Base-by-base conservation (phyloP, 2,888 invertebrate genomes). In the Diarsia rubi region DNA sequence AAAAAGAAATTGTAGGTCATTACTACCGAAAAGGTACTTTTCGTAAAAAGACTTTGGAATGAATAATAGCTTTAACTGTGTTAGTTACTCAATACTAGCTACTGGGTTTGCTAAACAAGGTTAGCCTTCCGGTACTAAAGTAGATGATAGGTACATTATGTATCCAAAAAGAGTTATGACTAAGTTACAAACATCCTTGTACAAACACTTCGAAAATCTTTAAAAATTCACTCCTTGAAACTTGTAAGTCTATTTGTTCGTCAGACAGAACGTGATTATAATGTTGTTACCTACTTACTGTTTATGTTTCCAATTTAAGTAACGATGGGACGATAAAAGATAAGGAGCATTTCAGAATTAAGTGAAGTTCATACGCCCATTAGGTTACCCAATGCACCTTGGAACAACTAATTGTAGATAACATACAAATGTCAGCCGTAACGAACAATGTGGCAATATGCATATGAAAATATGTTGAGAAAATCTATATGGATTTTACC, bases 351-450 rank as follows among this genome's bases (percentile, higher is more conserved):
- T 78, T 62, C 37, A 59, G 54, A 77, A 64, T 70, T 59, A 68
- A 71, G 31, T 59, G 44, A 67, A 72, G 57, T 80, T 75, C 75
- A 79, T 75, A 69, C 74, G 45, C 80, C 65, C 47, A 69, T 74
- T 76, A 67, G 9, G 49, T 84, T 86, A 59, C 87, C 37, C 78
- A 86, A 86, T 72, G 70, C 69, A 69, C 75, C 71, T 72, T 77
- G 76, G 69, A 79, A 73, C 77, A 62, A 60, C 77, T 69, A 76
- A 86, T 82, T 84, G 66, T 70, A 73, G 77, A 79, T 83, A 86
- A 78, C 75, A 71, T 69, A 73, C 64, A 82, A 82, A 86, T 79
- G 75, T 71, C 70, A 78, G 79, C 63, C 45, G 75, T 66, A 69
- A 67, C 72, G 47, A 59, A 75, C 57, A 54, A 67, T 86, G 73